phyloP scores from a whole-genome alignment of 2,888 invertebrate genomes.

The Phortica magna region DNA sequence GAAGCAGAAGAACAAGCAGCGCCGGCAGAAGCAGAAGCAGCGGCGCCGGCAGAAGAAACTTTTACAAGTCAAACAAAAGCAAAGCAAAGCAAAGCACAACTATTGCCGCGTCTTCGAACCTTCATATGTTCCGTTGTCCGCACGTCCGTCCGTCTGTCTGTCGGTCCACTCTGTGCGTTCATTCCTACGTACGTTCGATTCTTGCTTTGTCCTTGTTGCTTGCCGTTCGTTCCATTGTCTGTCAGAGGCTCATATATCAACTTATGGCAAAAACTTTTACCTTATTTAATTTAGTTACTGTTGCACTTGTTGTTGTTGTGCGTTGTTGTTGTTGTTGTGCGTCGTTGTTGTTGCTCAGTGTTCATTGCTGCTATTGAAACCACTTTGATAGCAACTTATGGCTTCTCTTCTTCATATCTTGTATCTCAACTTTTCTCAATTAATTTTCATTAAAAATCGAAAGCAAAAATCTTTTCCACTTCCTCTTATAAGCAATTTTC shows the following conservation, averaged over 20 bases:
- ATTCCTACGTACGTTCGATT: too few relatives aligned
- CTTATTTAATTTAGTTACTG: background rate
- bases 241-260: background rate
- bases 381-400: background rate
- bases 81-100: too few relatives aligned
- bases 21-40: too few relatives aligned
- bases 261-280: background rate
- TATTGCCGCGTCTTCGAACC: background rate
- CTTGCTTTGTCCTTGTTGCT: background rate
- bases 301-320: background rate
- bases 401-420: background rate
- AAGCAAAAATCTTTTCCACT: constrained; percentile 65
- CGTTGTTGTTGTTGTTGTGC: background rate
- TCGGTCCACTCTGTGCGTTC: background rate
- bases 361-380: background rate
- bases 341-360: background rate
- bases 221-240: background rate
- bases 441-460: constrained; percentile 63
- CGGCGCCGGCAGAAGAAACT: too few relatives aligned
- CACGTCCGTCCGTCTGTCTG: background rate
- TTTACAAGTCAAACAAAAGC: background rate
- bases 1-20: too few relatives aligned
- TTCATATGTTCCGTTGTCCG: background rate
- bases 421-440: constrained; percentile 32
- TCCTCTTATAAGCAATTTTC: constrained; percentile 55